Percentiles rank a stretch among this genome's conserved stretches.
Evolutionary conservation across 1,140 invertebrate genomes (phyloP).

Genomic region (Melitaea cinxia): DNA sequence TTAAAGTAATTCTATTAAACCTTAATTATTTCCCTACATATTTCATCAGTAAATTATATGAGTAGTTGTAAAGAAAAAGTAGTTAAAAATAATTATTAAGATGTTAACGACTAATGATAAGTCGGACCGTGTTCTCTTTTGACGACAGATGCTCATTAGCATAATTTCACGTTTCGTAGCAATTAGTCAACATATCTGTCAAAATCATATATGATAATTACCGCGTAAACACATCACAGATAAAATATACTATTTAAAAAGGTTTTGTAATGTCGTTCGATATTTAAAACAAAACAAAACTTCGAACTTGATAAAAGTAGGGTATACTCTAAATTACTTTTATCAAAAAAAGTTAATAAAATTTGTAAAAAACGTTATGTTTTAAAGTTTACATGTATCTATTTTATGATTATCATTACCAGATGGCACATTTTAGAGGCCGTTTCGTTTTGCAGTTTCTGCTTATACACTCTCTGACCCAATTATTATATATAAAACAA

Average conservation of each 20-base stretch:
- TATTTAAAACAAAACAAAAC: not conserved
- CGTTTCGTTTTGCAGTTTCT: conserved; percentile 20
- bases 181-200: conserved; percentile 30
- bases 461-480: conserved; percentile 21
- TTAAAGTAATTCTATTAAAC: too few relatives aligned
- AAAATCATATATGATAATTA: conserved; percentile 19
- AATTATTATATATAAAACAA: conserved; percentile 22
- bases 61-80: not conserved
- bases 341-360: too few relatives aligned
- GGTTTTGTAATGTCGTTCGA: not conserved
- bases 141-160: conserved; percentile 16
- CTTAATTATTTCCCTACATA: too few relatives aligned
- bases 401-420: conserved; percentile 6
- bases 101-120: conserved; percentile 11
- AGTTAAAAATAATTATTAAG: conserved; percentile 14
- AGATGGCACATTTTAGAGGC: conserved; percentile 7
- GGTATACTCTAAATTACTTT: too few relatives aligned
- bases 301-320: not conserved
- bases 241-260: not conserved
- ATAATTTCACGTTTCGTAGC: conserved; percentile 26
- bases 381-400: not conserved
- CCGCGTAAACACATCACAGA: not conserved
- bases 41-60: too few relatives aligned
- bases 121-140: conserved; percentile 13
- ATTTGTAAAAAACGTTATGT: not conserved